A percentile compares a stretch with the other conserved stretches of the same genome.
phyloP scores from a whole-genome alignment of 2,888 invertebrate species.

The Diarsia mendica region DNA sequence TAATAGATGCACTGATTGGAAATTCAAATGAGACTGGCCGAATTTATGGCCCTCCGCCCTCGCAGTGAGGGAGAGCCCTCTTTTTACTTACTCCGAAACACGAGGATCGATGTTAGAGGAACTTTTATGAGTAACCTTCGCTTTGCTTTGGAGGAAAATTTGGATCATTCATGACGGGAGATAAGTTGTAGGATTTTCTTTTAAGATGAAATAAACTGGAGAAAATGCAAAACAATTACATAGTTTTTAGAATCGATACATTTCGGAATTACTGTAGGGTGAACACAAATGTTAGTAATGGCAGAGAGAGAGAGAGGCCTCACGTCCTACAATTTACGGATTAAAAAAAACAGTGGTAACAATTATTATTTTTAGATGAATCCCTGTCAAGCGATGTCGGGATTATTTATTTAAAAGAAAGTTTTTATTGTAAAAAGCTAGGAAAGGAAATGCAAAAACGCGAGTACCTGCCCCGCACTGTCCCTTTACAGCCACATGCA shows the following conservation, averaged over 20 bases:
- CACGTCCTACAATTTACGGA: constrained; percentile 32
- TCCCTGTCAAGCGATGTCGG: constrained; percentile 87
- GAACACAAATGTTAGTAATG: constrained; percentile 6
- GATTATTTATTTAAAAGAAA: constrained; percentile 91
- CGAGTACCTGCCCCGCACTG: constrained; percentile 85
- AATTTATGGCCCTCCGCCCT: constrained; percentile 84
- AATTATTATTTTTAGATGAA: constrained; percentile 89
- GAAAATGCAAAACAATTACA: background rate
- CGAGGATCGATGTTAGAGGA: constrained; percentile 60
- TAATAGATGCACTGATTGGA: constrained; percentile 88
- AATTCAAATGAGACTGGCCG: constrained; percentile 87
- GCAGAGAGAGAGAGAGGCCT: background rate
- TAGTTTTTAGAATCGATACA: background rate
- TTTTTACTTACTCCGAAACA: constrained; percentile 71
- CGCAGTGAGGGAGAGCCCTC: constrained; percentile 73
- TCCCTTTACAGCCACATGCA: constrained; percentile 88
- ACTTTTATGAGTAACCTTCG: constrained; percentile 61
- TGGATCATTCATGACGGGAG: constrained; percentile 29
- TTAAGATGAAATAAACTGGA: background rate
- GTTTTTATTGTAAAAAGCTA: constrained; percentile 89
- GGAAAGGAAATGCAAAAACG: constrained; percentile 90
- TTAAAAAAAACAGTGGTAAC: constrained; percentile 57
- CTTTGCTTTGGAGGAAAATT: constrained; percentile 52
- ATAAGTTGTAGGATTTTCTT: background rate
- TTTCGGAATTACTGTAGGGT: background rate